Evolutionary conservation across 2,797 vertebrate genomes (phyloP), one percentile per base, ranked within the genome.

Genomic region (Falco biarmicus): DNA sequence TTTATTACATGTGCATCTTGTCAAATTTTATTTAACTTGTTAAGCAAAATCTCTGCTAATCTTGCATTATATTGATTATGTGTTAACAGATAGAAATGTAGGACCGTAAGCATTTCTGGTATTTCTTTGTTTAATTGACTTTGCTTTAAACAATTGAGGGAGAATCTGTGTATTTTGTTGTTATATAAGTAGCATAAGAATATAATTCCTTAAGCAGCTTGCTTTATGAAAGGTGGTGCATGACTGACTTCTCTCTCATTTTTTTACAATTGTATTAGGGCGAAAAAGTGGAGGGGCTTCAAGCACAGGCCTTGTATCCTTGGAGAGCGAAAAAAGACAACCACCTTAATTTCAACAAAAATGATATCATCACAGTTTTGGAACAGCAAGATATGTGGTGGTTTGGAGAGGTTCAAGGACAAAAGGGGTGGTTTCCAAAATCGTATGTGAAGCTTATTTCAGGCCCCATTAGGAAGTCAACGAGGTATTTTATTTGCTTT

Each of bases 341-440:
- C 98, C 99, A 99, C 95, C 98, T 99, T 70, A 99, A 99, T 97
- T 99, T 99, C 97, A 99, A 99, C 98, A 99, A 99, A 96, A 99
- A 98, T 11, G 99, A 99, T 60, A 98, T 99, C 63, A 99, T 99
- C 96, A 99, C 99, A 0, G 99, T 99, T 83, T 96, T 99, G 97
- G 99, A 99, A 96, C 99, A 99, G 97, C 99, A 99, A 98, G 99
- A 99, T 96, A 99, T 99, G 99, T 99, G 99, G 99, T 99, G 99
- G 99, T 99, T 99, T 88, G 99, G 99, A 77, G 99, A 99, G 97
- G 99, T 99, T 71, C 99, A 99, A 98, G 98, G 98, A 41, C 99
- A 99, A 93, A 99, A 99, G 98, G 99, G 99, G 91, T 99, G 99
- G 99, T 99, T 99, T 96, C 99, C 99, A 90, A 99, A 99, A 97